Conservation (phyloP, 2,113 vertebrate species). For the Sterrhoptilus dennistouni region DNA sequence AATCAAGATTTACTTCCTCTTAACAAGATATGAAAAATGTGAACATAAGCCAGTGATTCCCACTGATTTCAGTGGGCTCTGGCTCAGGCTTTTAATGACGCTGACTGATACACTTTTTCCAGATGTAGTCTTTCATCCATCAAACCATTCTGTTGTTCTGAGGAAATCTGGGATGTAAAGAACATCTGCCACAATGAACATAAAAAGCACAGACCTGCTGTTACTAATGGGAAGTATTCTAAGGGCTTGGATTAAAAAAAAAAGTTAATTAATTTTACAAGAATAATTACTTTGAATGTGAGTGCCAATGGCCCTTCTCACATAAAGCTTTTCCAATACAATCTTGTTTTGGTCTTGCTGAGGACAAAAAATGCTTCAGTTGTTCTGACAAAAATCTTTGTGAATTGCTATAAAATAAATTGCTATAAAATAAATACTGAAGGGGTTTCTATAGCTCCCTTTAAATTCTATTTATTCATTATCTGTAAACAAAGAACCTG, state of each 20-base stretch:
- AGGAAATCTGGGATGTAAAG: conserved; percentile 39
- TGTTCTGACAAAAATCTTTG: neutral
- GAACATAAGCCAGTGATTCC: conserved; percentile 2
- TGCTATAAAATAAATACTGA: neutral
- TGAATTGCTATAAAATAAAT: neutral
- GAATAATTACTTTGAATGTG: conserved; percentile 49
- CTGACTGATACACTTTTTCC: conserved; percentile 32
- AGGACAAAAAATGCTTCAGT: conserved; percentile 15
- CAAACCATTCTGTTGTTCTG: conserved; percentile 35
- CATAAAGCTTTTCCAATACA: conserved; percentile 34
- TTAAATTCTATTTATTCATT: conserved; percentile 5
- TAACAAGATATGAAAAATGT: conserved; percentile 51
- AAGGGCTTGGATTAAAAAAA: conserved; percentile 18
- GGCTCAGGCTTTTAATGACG: neutral
- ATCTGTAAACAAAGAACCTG: conserved; percentile 14
- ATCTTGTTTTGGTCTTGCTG: conserved; percentile 20
- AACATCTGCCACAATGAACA: conserved; percentile 53
- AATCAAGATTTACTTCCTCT: neutral
- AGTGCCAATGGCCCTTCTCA: conserved; percentile 26
- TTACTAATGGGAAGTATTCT: conserved; percentile 36
- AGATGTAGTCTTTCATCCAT: conserved; percentile 41
- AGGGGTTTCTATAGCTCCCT: neutral
- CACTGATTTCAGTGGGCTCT: conserved; percentile 30
- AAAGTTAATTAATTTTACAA: conserved; percentile 64
- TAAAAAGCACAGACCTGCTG: conserved; percentile 53